phyloP scores from a whole-genome alignment of 92 coral and sea anemone genomes.

The Phenganax subtilis region DNA sequence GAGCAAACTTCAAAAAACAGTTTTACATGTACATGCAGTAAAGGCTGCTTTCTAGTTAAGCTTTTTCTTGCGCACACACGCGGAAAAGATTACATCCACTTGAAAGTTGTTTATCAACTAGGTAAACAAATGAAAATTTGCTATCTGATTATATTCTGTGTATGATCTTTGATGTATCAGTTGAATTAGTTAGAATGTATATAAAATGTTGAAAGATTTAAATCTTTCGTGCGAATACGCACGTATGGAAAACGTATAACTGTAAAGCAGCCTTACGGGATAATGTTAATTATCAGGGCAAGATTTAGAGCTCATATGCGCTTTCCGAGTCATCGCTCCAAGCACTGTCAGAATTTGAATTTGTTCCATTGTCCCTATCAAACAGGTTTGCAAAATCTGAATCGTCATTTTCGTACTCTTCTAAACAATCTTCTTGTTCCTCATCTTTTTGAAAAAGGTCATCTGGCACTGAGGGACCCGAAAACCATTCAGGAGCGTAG shows the following conservation, averaged over 20 bases:
- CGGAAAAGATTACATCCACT: too few relatives aligned
- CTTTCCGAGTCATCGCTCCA: conserved; percentile 30
- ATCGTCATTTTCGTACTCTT: conserved; percentile 15
- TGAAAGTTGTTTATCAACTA: too few relatives aligned
- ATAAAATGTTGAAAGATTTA: neutral
- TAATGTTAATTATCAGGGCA: neutral
- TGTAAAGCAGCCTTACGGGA: neutral
- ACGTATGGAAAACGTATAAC: neutral
- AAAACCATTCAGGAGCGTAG: conserved; percentile 14
- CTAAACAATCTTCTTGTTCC: neutral
- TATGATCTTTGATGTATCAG: neutral
- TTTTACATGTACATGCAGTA: neutral
- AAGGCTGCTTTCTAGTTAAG: neutral
- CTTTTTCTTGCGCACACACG: neutral
- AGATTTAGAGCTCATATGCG: neutral
- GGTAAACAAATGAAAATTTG: too few relatives aligned
- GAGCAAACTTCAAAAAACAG: neutral
- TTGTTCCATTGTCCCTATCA: neutral
- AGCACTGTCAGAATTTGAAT: conserved; percentile 27
- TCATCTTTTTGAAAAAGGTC: conserved; percentile 24
- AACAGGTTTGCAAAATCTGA: neutral
- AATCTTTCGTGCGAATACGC: conserved; percentile 1
- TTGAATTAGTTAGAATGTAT: neutral
- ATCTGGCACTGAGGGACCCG: conserved; percentile 9
- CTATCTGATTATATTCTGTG: too few relatives aligned